A percentile compares a stretch with the other conserved stretches of the same genome.
phyloP scores from a whole-genome alignment of 2,797 vertebrate genomes.

The Silurus aristotelis region DNA sequence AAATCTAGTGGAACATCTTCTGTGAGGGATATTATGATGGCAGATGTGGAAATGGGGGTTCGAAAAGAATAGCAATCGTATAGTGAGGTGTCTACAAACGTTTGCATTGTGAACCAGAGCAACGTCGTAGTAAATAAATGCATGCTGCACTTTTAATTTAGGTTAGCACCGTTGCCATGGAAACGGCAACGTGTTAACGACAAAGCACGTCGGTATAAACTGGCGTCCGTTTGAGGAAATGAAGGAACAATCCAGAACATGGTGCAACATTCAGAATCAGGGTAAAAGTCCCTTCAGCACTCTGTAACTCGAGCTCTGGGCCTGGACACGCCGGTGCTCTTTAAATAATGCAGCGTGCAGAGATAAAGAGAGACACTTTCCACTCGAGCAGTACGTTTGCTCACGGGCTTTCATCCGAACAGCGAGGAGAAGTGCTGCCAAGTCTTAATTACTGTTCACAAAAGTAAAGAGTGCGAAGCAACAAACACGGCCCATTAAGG shows the following conservation, averaged over 20 bases:
- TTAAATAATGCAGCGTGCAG: conserved; percentile 39
- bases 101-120: neutral
- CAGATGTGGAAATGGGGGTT: no score
- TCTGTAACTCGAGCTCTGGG: conserved; percentile 43
- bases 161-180: no score
- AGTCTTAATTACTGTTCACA: conserved; percentile 74
- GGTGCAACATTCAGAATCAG: neutral
- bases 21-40: no score
- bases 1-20: no score
- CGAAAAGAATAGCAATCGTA: no score
- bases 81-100: no score
- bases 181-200: no score
- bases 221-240: neutral
- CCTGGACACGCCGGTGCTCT: conserved; percentile 50
- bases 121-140: neutral
- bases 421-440: conserved; percentile 65
- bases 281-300: conserved; percentile 30
- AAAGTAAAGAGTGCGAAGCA: conserved; percentile 63
- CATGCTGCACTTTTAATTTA: neutral
- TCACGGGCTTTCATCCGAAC: conserved; percentile 57
- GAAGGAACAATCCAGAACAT: neutral
- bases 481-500: conserved; percentile 72
- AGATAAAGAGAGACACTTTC: conserved; percentile 58
- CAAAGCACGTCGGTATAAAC: no score
- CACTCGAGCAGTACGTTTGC: conserved; percentile 63